Conservation (phyloP, 1,140 invertebrate genomes). For the Drosophila nannoptera region DNA sequence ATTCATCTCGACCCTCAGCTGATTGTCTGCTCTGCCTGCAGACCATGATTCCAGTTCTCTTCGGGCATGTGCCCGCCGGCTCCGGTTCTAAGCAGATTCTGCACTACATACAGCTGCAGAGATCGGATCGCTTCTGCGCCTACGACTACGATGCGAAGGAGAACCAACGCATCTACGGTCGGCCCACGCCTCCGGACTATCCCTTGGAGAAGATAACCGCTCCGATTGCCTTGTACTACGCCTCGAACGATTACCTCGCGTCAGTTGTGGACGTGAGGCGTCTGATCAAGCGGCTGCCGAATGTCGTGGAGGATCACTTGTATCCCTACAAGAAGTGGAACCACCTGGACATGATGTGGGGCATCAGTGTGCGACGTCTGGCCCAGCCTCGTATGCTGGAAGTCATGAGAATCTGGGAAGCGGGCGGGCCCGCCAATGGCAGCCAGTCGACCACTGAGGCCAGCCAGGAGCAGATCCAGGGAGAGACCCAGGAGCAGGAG, state of each 20-base stretch:
- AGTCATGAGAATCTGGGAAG: conserved; percentile 66
- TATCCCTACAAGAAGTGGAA: conserved; percentile 80
- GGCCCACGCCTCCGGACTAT: conserved; percentile 81
- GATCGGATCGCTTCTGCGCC: conserved; percentile 54
- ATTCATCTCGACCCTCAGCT: background rate
- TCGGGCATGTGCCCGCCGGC: conserved; percentile 63
- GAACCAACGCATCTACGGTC: conserved; percentile 80
- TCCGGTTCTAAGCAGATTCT: conserved; percentile 43
- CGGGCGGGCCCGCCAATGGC: background rate
- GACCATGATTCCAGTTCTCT: conserved; percentile 58
- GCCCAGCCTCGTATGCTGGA: conserved; percentile 80
- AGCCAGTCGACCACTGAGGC: background rate
- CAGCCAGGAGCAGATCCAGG: background rate
- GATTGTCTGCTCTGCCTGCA: background rate
- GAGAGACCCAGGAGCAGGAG: background rate
- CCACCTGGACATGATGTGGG: conserved; percentile 84
- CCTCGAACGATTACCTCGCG: conserved; percentile 85
- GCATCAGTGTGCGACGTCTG: conserved; percentile 81
- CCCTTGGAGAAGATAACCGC: conserved; percentile 81
- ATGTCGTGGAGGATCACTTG: conserved; percentile 78
- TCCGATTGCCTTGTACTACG: conserved; percentile 85
- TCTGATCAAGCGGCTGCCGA: conserved; percentile 80
- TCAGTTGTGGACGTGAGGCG: conserved; percentile 81
- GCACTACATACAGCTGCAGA: conserved; percentile 58
- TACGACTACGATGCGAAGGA: conserved; percentile 56